Conservation (phyloP, 2,888 invertebrate species). For the Morinoia aosen region DNA sequence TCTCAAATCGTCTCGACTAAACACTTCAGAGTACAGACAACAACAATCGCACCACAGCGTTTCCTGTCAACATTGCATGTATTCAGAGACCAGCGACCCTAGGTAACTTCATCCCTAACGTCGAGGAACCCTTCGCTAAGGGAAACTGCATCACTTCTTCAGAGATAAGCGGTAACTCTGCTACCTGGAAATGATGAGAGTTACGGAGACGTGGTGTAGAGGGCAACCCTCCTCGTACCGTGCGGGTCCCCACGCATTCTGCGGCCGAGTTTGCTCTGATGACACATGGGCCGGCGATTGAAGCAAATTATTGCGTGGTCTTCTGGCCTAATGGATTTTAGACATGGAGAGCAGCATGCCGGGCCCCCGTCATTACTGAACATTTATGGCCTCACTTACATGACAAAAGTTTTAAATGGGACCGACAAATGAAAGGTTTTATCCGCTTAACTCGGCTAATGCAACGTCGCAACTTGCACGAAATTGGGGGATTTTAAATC, state of each 20-base stretch:
- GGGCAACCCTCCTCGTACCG: background rate
- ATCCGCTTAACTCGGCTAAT: background rate
- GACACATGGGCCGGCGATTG: slow-evolving; percentile 7
- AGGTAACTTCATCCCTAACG: no score
- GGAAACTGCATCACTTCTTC: no score
- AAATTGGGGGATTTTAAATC: background rate
- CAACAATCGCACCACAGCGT: no score
- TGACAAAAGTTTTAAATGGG: slow-evolving; percentile 47
- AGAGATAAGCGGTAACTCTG: no score
- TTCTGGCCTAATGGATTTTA: slow-evolving; percentile 27
- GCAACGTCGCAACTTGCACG: background rate
- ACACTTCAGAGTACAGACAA: no score
- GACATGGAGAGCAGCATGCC: slow-evolving; percentile 21
- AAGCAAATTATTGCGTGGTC: slow-evolving; percentile 38
- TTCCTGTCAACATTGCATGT: no score
- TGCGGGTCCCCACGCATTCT: background rate
- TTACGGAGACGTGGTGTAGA: no score
- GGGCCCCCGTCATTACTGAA: slow-evolving; percentile 21
- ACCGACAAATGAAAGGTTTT: background rate
- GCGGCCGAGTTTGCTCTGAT: background rate
- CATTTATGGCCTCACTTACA: slow-evolving; percentile 41
- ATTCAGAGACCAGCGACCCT: no score
- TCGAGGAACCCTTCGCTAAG: no score
- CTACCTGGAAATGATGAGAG: no score
- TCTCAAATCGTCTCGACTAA: no score